Base-by-base conservation (phyloP, 2,797 vertebrate species). In the Thalassophryne amazonica region DNA sequence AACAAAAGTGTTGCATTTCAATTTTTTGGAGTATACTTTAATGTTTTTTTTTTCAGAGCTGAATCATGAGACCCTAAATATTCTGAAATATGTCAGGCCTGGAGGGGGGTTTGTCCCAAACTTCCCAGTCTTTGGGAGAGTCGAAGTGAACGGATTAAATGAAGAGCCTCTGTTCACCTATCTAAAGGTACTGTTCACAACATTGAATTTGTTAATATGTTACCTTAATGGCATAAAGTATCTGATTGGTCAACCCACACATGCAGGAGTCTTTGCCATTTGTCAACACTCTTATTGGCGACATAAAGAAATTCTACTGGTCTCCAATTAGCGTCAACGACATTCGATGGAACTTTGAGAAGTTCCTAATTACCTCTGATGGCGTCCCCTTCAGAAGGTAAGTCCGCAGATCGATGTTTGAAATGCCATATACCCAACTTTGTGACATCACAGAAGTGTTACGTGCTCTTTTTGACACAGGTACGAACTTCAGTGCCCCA, bases 331-430 rank as follows among this genome's bases (percentile, higher is more conserved):
- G 86, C 51, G 89, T 89, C 48, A 90, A 87, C 22, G 92, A 93
- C 57, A 86, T 93, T 20, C 85, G 90, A 6, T 93, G 92, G 92
- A 93, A 93, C 80, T 93, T 93, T 71, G 92, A 93, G 53, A 91
- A 85, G 78, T 93, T 93, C 50, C 78, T 93, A 5, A 80, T 93
- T 36, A 65, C 50, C n/a, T 78, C 85, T 45, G 70, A 91, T 14
- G 91, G 91, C 12, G 23, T 22, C 6, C 91, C 91, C 27, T 86
- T 78, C 60, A 90, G 54, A 80, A 85, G 92, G 91, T 92, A 68
- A 61, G 40, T 17, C 23, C n/a, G 30, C 18, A 37, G 9, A 18
- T 0, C 14, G 6, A 22, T 7, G 23, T 13, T 35, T 23, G n/a
- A 48, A 36, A 17, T 12, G 3, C 12, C 3, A 16, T 21, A 17